phyloP scores from a whole-genome alignment of 1,140 invertebrate genomes.

The Branchinecta lindahli region DNA sequence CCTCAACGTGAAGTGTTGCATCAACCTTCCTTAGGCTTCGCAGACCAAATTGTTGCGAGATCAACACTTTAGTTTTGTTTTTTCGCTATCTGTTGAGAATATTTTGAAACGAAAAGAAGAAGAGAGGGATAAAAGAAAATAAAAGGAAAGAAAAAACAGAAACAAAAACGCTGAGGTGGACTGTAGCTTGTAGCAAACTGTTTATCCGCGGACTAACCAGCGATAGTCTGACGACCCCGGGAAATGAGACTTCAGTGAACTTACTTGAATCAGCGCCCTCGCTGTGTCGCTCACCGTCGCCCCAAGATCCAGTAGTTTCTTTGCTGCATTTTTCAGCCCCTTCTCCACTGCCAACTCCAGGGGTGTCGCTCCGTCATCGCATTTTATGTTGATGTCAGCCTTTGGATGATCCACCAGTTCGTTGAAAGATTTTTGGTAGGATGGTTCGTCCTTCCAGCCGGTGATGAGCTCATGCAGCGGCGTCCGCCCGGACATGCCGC shows the following conservation, averaged over 20 bases:
- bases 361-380: conserved; percentile 16
- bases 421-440: conserved; percentile 14
- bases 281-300: conserved; percentile 12
- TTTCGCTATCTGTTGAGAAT: too few species aligned
- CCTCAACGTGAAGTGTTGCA: too few species aligned
- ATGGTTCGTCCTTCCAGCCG: conserved; percentile 14
- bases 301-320: conserved; percentile 16
- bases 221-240: too few species aligned
- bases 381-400: conserved; percentile 14
- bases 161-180: too few species aligned
- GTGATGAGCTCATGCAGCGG: conserved; percentile 19
- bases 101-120: too few species aligned
- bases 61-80: too few species aligned
- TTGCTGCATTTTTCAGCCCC: conserved; percentile 7
- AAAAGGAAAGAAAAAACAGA: too few species aligned
- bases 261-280: neutral
- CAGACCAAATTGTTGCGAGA: too few species aligned
- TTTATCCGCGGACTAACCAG: too few species aligned
- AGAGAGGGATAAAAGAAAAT: too few species aligned
- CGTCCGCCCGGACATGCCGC: conserved; percentile 11
- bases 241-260: neutral
- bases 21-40: too few species aligned
- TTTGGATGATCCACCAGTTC: conserved; percentile 16
- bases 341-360: conserved; percentile 19
- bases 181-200: too few species aligned